These are phyloP conservation scores for Jacana jacana DNA, from an alignment of 2,113 vertebrate genomes.

Conservation along the genomic window DNA sequence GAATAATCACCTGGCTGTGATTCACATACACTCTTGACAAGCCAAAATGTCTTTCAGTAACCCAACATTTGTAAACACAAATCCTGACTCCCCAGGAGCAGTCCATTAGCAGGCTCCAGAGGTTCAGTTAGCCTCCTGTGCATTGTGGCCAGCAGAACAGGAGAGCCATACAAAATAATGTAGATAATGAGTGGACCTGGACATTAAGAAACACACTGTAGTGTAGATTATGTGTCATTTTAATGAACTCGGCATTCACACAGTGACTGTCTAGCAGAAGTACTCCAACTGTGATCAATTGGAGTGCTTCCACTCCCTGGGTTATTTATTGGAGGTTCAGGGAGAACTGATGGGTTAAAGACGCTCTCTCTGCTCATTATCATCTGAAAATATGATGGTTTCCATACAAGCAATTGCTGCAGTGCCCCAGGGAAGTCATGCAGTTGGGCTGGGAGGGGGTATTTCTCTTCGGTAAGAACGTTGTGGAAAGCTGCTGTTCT, in stretches of 20 bases:
- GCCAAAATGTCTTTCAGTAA: background rate
- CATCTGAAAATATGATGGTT: constrained; percentile 50
- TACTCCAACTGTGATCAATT: constrained; percentile 41
- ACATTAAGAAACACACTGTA: background rate
- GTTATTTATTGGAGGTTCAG: constrained; percentile 26
- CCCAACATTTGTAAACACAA: background rate
- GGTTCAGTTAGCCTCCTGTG: background rate
- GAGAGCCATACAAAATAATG: background rate
- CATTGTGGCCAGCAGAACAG: background rate
- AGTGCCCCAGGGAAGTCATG: constrained; percentile 25
- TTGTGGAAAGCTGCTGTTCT: constrained; percentile 35
- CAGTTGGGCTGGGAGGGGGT: background rate
- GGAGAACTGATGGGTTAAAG: constrained; percentile 33
- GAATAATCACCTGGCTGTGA: background rate
- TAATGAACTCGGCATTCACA: constrained; percentile 17
- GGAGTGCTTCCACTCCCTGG: constrained; percentile 16
- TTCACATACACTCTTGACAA: background rate
- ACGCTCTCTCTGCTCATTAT: constrained; percentile 46
- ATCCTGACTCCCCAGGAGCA: background rate
- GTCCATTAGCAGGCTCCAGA: background rate
- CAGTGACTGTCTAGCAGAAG: background rate
- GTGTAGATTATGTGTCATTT: background rate
- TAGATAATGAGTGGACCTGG: background rate
- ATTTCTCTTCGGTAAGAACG: constrained; percentile 20
- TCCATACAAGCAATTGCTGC: constrained; percentile 25